Evolutionary conservation across 1,140 invertebrate species (phyloP), one percentile per base, ranked within the genome.

Genomic region (Alviniconcha marisindica): DNA sequence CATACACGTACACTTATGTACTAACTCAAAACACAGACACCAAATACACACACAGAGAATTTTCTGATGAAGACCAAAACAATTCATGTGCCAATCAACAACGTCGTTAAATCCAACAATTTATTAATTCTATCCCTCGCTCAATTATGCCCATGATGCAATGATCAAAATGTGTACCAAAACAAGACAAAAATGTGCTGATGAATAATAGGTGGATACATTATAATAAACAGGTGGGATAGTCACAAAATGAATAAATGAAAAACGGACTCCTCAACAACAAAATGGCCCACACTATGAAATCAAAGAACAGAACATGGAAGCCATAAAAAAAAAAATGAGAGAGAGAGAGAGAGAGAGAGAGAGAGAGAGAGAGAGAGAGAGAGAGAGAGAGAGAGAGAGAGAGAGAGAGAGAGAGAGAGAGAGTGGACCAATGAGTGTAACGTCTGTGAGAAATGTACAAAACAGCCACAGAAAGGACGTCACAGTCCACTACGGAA

Each of bases 1-100:
- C 73, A 76, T 76, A 76, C 73, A 51, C 33, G 0, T 51, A 76
- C 42, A 48, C 31, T 15, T 10, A 76, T 24, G n/a, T n/a, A 54
- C 28, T 48, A 14, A 10, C 24, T 60, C 10, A 60, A 60, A 60
- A 60, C 56, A 60, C 56, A 60, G n/a, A 60, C 10, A n/a, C n/a
- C 56, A 60, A 60, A 60, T 24, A 60, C 24, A 60, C 7, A 60
- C 15, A 60, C 18, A 28, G n/a, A 28, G 24, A 12, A 51, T 51
- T 51, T 51, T 12, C 48, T 51, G 48, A 60, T 24, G n/a, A 24
- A 60, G 18, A 60, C 36, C 10, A 3, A n/a, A 40, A 71, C 10
- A 40, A 5, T 15, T 71, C 38, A 14, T 40, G 24, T 10, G 28
- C 28, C 36, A 40, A 7, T 15, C 14, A 71, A 71, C 21, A 31